Evolutionary conservation across 1,140 invertebrate species (phyloP), one percentile per base, ranked within the genome.

Genomic region (Tigriopus japonicus): DNA sequence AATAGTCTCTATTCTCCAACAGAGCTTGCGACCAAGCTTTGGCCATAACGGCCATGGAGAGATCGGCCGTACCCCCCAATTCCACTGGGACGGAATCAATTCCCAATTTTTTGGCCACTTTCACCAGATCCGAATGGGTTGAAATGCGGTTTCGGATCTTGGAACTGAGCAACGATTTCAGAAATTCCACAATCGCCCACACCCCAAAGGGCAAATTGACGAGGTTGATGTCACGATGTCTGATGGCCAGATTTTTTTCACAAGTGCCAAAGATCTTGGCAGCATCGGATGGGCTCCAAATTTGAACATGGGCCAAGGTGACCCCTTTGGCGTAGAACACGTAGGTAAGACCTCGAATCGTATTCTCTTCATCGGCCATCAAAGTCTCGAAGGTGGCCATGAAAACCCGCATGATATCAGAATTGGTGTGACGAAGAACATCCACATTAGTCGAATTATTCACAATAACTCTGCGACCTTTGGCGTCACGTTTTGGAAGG

Each of bases 151-250:
- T 80, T 68, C 79, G 84, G 0, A 89, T 73, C 72, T 89, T 90
- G 42, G 86, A 84, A 64, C 79, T 87, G 1, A 89, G 75, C 55
- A 88, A 72, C 6, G 81, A 81, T 1, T 86, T 76, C 1, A 78
- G 79, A 67, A 89, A 81, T 67, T 87, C 85, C 55, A 88, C 81
- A 62, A 89, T 75, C 66, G 83, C 82, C 0, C 79, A 78, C 1
- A 84, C 83, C 64, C 78, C 82, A 52, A 77, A 74, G 0, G 85
- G 84, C 55, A 88, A 81, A 68, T 89, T 87, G 17, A 89, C 73
- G 63, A 88, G 84, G 67, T 89, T 85, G 1, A 86, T 83, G 63
- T 83, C 75, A 68, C 90, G 89, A 68, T 87, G 85, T 14, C 86
- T 75, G 78, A 88, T 85, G 0, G 87, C 86, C n/a, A 84, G 82